A percentile compares a stretch with the other conserved stretches of the same genome.
Conservation (phyloP, 2,113 vertebrate genomes). For the Procavia capensis region DNA sequence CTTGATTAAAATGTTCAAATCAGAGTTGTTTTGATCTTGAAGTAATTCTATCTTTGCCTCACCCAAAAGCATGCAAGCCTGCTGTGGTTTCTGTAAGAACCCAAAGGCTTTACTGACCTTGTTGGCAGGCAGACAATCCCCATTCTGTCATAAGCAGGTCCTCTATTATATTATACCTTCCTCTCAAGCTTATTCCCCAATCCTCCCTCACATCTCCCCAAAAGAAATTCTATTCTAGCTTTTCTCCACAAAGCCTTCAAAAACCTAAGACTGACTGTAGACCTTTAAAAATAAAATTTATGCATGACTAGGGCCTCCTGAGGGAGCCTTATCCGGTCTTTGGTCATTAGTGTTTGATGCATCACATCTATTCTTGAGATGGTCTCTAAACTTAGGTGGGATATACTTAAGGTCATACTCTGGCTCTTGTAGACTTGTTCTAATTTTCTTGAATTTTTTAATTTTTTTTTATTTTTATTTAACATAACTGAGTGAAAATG, state of each 20-base stretch:
- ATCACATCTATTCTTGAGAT: too few relatives aligned
- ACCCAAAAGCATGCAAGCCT: conserved; percentile 19
- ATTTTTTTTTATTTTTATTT: too few relatives aligned
- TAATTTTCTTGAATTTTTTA: too few relatives aligned
- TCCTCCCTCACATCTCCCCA: not conserved
- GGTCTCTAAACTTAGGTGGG: too few relatives aligned
- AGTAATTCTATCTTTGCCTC: not conserved
- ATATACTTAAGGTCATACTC: too few relatives aligned
- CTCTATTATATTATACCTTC: not conserved
- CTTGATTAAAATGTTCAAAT: not conserved
- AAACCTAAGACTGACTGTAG: not conserved
- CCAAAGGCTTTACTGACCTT: too few relatives aligned
- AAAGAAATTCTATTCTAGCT: not conserved
- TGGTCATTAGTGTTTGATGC: too few relatives aligned
- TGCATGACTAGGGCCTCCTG: not conserved
- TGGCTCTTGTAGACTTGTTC: too few relatives aligned
- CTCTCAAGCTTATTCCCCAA: not conserved
- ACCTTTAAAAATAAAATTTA: not conserved
- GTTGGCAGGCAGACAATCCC: not conserved
- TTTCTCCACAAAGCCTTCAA: conserved; percentile 4
- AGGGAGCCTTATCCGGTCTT: too few relatives aligned
- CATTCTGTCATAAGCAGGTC: not conserved
- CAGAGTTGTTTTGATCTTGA: conserved; percentile 8
- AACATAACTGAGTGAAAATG: too few relatives aligned
- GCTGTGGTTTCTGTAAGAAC: not conserved